Evolutionary conservation across 2,888 invertebrate genomes (phyloP), one percentile per base, ranked within the genome.

Genomic region (Zaprionus lineosus): DNA sequence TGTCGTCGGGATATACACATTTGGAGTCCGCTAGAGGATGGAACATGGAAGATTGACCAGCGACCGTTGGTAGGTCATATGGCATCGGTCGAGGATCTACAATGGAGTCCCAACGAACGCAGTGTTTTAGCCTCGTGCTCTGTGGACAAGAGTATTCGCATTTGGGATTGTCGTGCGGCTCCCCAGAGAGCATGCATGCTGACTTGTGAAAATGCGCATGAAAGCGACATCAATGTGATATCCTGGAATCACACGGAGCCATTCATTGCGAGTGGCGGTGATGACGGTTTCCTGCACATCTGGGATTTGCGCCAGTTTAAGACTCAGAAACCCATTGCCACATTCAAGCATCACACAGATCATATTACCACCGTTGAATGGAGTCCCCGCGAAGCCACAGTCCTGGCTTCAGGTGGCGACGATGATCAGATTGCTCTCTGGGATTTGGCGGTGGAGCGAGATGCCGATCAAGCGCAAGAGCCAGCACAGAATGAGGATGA

Each of bases 91-190:
- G 99, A 99, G 91, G 99, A 99, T 90, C 91, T 99, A 64, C 98
- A 99, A 87, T 99, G 99, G 99, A 98, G 98, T 57, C 98, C 98
- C 1, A 98, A 94, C 91, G 99, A 99, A 91, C 92, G 92, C 73
- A 93, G 95, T 91, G 98, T 98, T 0, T 90, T 97, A 44, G 96
- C 97, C 26, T 95, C 97, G 6, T 97, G 96, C 90, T 97, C 97
- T 15, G 94, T 96, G 1, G 97, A 97, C 87, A 95, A 94, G 91
- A 94, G 95, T 63, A 95, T 99, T 68, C 94, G 97, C 79, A 95
- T 99, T 86, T 99, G 99, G 99, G 99, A 99, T 89, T 94, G 95
- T 4, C 92, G 99, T 87, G 95, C 94, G 1, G 92, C 94, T 2
- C 96, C 97, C 0, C 93, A 93, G 47, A 96, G 97, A 87, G 97